Percentiles rank a stretch among this genome's conserved stretches.
Evolutionary conservation across 2,888 invertebrate genomes (phyloP).

Genomic region (Tetanocera ferruginea): DNA sequence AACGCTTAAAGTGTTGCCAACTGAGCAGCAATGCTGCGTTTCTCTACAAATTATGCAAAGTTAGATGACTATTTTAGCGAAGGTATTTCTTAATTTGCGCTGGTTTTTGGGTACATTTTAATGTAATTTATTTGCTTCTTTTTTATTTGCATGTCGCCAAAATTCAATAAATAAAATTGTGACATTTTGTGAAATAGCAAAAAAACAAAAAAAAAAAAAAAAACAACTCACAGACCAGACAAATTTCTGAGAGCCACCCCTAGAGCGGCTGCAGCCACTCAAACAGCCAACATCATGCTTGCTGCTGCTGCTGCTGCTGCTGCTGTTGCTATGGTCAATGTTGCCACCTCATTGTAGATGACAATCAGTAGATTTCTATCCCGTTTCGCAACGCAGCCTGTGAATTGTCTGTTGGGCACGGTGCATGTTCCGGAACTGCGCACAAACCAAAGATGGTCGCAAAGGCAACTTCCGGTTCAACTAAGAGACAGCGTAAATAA

Average conservation of each 20-base stretch:
- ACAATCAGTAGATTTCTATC: conserved; percentile 25
- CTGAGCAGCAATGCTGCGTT: not conserved
- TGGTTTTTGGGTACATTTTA: not conserved
- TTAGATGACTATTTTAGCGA: not conserved
- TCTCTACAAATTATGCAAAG: not conserved
- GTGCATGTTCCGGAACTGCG: conserved; percentile 48
- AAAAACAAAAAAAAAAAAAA: conserved; percentile 1
- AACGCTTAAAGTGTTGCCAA: conserved; percentile 27
- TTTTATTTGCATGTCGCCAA: conserved; percentile 1
- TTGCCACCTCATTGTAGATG: conserved; percentile 19
- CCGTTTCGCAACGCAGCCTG: not conserved
- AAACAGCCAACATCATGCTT: too few relatives aligned
- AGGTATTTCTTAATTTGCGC: conserved; percentile 32
- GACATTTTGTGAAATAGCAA: conserved; percentile 16
- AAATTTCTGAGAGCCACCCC: conserved; percentile 10
- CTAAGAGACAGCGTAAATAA: not conserved
- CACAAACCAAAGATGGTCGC: conserved; percentile 41
- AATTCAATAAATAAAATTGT: conserved; percentile 38
- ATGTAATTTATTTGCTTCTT: not conserved
- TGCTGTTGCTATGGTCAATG: not conserved
- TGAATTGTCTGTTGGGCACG: not conserved
- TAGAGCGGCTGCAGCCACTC: not conserved
- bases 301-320: not conserved
- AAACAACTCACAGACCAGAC: conserved; percentile 12
- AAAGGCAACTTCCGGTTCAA: conserved; percentile 35